These are phyloP conservation scores for Tipula lateralis DNA, from an alignment of 2,888 invertebrate genomes.

Conservation along the genomic window DNA sequence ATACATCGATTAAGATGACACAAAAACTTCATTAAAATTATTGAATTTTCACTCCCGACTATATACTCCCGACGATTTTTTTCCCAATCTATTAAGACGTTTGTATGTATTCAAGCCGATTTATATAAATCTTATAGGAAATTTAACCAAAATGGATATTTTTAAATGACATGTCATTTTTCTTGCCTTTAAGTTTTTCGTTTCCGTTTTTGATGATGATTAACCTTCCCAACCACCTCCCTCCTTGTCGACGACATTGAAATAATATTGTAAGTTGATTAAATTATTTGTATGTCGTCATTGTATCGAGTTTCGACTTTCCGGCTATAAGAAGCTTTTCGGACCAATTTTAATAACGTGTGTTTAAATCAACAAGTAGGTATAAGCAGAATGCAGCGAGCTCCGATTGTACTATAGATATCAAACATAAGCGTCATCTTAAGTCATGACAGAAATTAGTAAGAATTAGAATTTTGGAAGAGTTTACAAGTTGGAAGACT, in stretches of 20 bases:
- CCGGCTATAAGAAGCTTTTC: too few relatives aligned
- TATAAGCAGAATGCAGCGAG: too few relatives aligned
- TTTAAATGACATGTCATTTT: constrained; percentile 36
- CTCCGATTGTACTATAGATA: too few relatives aligned
- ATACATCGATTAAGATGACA: constrained; percentile 29
- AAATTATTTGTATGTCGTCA: background rate
- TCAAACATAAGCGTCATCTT: too few relatives aligned
- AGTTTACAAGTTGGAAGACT: too few relatives aligned
- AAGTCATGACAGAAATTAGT: too few relatives aligned
- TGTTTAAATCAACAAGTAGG: too few relatives aligned
- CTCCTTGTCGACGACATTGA: background rate
- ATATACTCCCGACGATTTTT: background rate
- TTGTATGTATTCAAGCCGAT: background rate
- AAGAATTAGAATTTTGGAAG: too few relatives aligned
- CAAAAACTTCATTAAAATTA: constrained; percentile 30
- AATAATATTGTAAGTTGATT: background rate
- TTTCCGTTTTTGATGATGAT: constrained; percentile 2
- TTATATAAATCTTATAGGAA: constrained; percentile 25
- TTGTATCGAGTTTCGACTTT: too few relatives aligned
- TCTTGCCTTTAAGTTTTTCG: constrained; percentile 29
- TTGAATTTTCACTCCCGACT: background rate
- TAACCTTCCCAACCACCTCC: background rate
- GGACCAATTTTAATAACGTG: too few relatives aligned
- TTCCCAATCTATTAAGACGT: background rate
- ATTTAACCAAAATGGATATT: background rate